Evolutionary conservation across 1,140 invertebrate species (phyloP).

Genomic region (Drosophila subobscura): DNA sequence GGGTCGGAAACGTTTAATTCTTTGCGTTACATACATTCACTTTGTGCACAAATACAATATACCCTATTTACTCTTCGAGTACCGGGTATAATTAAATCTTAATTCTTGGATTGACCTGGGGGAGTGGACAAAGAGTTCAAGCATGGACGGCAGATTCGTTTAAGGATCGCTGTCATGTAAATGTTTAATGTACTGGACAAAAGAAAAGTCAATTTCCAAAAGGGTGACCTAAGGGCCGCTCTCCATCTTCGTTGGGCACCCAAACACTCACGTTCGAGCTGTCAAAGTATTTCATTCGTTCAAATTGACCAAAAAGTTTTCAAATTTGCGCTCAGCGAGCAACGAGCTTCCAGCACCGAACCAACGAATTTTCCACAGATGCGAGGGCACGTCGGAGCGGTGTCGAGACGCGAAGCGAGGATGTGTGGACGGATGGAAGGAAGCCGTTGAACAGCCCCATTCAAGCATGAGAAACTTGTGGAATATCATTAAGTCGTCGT

Average conservation of each 20-base stretch:
- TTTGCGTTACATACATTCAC: too few species aligned
- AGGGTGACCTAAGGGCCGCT: neutral
- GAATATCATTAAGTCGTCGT: constrained; percentile 36
- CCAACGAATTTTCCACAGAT: too few species aligned
- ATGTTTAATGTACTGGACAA: neutral
- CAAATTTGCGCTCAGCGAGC: constrained; percentile 27
- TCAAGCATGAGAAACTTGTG: constrained; percentile 30
- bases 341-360: neutral
- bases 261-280: constrained; percentile 29
- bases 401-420: neutral
- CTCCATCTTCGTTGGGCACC: constrained; percentile 23
- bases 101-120: too few species aligned
- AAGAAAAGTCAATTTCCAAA: neutral
- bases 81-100: too few species aligned
- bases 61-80: too few species aligned
- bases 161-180: too few species aligned
- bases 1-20: too few species aligned
- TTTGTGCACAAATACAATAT: too few species aligned
- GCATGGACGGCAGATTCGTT: too few species aligned
- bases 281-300: constrained; percentile 46
- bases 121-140: too few species aligned
- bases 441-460: constrained; percentile 3
- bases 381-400: neutral
- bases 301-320: constrained; percentile 44
- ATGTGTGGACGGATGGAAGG: constrained; percentile 19